A percentile compares a stretch with the other conserved stretches of the same genome.
These are phyloP conservation scores for Mixornis gularis DNA, from an alignment of 2,113 vertebrate species.

Conservation along the genomic window DNA sequence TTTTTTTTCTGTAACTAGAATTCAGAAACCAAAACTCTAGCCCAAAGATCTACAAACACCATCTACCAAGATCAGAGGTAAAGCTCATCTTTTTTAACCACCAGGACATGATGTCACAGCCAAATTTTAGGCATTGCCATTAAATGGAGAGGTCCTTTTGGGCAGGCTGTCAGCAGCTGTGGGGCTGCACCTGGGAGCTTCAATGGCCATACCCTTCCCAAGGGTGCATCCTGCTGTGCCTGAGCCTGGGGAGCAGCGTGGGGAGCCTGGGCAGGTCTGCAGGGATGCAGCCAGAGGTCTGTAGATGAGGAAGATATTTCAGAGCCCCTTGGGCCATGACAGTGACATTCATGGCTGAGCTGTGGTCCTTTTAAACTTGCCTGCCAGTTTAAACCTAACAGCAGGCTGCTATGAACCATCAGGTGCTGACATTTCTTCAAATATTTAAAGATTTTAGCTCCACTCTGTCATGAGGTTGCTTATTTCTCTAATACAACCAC, in stretches of 20 bases:
- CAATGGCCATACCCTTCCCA: not conserved
- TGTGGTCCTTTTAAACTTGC: not conserved
- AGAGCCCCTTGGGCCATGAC: not conserved
- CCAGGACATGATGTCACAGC: not conserved
- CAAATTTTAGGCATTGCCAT: not conserved
- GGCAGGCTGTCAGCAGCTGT: not conserved
- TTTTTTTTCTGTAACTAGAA: not conserved
- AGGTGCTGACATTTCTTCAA: not conserved
- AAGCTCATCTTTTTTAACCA: not conserved
- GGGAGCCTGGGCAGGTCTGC: not conserved
- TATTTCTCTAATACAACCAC: not conserved
- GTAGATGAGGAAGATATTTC: not conserved
- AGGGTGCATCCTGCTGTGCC: not conserved
- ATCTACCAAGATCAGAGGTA: not conserved
- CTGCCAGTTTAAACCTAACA: not conserved
- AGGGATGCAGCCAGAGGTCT: not conserved
- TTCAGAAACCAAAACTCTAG: not conserved
- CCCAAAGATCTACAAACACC: not conserved
- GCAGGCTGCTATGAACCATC: not conserved
- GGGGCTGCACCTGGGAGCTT: not conserved
- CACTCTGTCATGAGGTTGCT: not conserved
- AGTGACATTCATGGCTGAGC: not conserved
- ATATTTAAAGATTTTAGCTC: not conserved
- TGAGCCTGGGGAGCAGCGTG: not conserved
- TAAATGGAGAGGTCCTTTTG: not conserved